Base-by-base conservation (phyloP, 2,888 invertebrate genomes). In the Andrena hattorfiana region DNA sequence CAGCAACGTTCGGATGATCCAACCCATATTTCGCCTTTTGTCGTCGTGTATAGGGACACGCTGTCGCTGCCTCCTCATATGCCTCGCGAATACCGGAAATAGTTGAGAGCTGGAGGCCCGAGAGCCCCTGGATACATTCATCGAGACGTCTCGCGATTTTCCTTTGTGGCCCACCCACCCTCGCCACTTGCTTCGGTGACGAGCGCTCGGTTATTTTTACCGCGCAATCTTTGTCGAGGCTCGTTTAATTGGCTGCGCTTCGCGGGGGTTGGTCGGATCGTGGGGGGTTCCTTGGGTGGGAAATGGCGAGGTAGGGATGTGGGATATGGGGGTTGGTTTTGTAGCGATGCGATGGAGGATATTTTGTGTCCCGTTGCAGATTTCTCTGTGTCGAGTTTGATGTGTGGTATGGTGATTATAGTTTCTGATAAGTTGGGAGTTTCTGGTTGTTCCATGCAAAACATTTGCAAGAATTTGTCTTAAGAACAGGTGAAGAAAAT, bases 1-100 rank as follows among this genome's bases (percentile, higher is more conserved):
- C 42, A 42, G 1, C 69, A 74, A 77, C 75, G 77, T 74, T 81
- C 75, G 86, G 85, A 89, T 89, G 87, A 87, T 86, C 85, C 86
- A 88, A 86, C 85, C 88, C 87, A 88, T 86, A 89, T 90, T 88
- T 88, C 85, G 90, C 89, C 91, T 91, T 92, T 92, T 91, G 91
- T 92, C 91, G 90, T 90, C 85, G 87, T 82, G 83, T 79, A 84
- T 82, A 85, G 79, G 56, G 83, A 85, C 79, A 87, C 73, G 66
- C 78, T 77, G 77, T 83, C 83, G 74, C 71, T 64, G 73, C 26
- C 66, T 69, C 74, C 67, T 80, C 83, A 49, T 77, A 69, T 68
- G 78, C 69, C 32, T 28, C 56, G 13, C 49, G 62, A 77, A 68
- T 74, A 59, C 74, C 56, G 73, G 70, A 73, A 71, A 80, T 80